phyloP scores from a whole-genome alignment of 2,797 vertebrate species.

The Eurystomus glaucurus region DNA sequence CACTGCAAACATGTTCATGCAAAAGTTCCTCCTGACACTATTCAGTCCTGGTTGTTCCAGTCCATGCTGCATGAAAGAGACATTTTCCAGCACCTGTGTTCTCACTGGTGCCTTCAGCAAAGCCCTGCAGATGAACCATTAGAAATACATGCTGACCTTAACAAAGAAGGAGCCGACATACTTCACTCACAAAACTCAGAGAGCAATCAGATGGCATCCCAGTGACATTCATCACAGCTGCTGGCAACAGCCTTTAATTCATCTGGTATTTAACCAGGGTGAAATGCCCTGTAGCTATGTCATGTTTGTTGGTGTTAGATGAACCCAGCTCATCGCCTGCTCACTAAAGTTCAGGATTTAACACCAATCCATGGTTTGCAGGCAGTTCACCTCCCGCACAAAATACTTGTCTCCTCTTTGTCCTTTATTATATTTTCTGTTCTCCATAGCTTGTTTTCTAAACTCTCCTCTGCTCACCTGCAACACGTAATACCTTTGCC shows the following conservation, averaged over 20 bases:
- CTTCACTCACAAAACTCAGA: conserved; percentile 82
- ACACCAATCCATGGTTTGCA: conserved; percentile 74
- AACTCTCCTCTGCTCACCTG: neutral
- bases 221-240: conserved; percentile 85
- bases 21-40: conserved; percentile 63
- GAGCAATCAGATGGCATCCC: conserved; percentile 81
- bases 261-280: conserved; percentile 85
- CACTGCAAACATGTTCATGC: neutral
- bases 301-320: conserved; percentile 85
- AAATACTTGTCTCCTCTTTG: conserved; percentile 69
- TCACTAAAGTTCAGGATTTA: conserved; percentile 82
- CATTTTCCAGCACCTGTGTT: conserved; percentile 79
- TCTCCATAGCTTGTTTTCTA: neutral
- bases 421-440: conserved; percentile 65
- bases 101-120: conserved; percentile 78
- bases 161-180: conserved; percentile 74
- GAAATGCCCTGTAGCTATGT: conserved; percentile 81
- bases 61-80: conserved; percentile 69
- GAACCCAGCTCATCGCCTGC: conserved; percentile 77
- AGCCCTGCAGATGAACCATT: conserved; percentile 82
- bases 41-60: conserved; percentile 28
- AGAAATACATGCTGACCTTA: conserved; percentile 85
- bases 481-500: neutral
- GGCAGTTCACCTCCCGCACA: conserved; percentile 59
- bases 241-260: conserved; percentile 84